Evolutionary conservation across 2,113 vertebrate genomes (phyloP), one percentile per base, ranked within the genome.

Genomic region (Leptocoma aspasia): DNA sequence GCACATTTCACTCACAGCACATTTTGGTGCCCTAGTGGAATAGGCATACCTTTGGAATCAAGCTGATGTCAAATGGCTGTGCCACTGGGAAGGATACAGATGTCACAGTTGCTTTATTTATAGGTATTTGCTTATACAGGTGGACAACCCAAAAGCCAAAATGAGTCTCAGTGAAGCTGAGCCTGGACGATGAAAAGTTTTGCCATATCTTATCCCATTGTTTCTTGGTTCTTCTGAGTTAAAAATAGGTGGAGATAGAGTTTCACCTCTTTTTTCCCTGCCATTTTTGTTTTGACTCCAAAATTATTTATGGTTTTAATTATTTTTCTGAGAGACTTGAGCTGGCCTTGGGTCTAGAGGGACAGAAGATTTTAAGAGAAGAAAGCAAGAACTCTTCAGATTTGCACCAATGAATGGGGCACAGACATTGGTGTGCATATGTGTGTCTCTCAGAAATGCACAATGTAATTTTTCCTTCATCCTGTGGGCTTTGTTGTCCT

Each of bases 401-500:
- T 45, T 91, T 78, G 39, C 71, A 50, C 73, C 44, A 82, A 2
- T 44, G 66, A 92, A 33, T 52, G 39, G 31, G 35, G 39, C 85
- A 42, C 56, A 80, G 64, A 42, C 41, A 14, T 7, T 47, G 44
- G 16, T 78, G 80, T 83, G 56, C 57, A 47, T 73, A 53, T 72
- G 26, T 59, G 59, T 57, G 26, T 63, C 33, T 77, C 60, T 13
- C 57, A 93, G 39, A 95, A 91, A 82, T 61, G 70, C 50, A 65
- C 35, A 79, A 3, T 86, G 44, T 73, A 11, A 30, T 89, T 94
- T 89, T 83, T 47, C 53, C 90, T 69, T 73, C 61, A 16, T 86
- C 54, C 89, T 92, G 65, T 92, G 89, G 73, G 65, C 81, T 94
- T 80, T 89, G 89, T 93, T 60, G 66, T 76, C 56, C 64, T 89